A percentile compares a stretch with the other conserved stretches of the same genome.
Conservation (phyloP, 2,797 vertebrate species). For the Euphonia xanthogaster region DNA sequence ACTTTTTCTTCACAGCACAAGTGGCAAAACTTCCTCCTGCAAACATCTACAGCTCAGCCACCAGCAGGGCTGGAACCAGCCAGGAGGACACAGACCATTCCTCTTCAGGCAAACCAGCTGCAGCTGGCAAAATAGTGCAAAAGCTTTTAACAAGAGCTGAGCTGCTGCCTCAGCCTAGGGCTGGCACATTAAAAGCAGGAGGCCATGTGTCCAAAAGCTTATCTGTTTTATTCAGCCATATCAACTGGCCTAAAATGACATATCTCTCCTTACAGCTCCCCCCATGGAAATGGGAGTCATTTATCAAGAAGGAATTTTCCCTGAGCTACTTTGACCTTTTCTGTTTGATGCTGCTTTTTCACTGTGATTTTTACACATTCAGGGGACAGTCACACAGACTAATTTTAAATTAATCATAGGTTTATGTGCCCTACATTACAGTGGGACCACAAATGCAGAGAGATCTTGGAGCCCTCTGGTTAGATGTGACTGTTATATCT, state of each 20-base stretch:
- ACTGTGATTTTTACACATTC: not conserved
- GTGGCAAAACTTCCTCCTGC: not conserved
- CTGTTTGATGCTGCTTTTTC: not conserved
- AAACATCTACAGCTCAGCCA: not conserved
- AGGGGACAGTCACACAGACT: not conserved
- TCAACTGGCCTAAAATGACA: not conserved
- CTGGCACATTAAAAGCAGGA: not conserved
- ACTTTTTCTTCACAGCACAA: not conserved
- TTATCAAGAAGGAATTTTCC: slow-evolving; percentile 27
- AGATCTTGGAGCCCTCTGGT: not conserved
- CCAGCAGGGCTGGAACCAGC: not conserved
- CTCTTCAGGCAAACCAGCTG: not conserved
- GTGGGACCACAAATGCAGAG: not conserved
- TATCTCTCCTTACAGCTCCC: slow-evolving; percentile 37
- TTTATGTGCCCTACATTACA: not conserved
- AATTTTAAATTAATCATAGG: not conserved
- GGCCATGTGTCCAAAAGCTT: not conserved
- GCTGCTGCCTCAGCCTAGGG: not conserved
- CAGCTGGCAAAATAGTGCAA: not conserved
- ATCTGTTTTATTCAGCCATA: slow-evolving; percentile 42
- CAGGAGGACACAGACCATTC: not conserved
- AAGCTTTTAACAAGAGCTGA: not conserved
- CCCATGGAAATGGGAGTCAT: slow-evolving; percentile 14
- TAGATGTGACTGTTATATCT: not conserved
- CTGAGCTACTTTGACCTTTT: slow-evolving; percentile 15